These are phyloP conservation scores for Drosophila mauritiana DNA, from an alignment of 1,140 invertebrate genomes.

Conservation along the genomic window DNA sequence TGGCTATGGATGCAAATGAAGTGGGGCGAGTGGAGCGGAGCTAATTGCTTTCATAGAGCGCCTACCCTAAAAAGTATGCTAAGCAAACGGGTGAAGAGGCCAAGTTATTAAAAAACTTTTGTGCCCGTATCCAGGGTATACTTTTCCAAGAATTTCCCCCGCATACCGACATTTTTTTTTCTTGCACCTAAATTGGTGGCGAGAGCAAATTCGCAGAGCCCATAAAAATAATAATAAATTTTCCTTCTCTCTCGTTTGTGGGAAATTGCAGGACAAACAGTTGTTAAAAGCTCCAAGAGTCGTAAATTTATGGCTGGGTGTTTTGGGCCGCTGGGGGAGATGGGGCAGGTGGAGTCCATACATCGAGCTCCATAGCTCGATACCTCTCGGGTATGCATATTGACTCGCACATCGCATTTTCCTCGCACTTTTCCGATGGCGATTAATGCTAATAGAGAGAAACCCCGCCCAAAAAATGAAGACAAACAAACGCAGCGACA, in stretches of 20 bases:
- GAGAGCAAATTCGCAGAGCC: slow-evolving; percentile 49
- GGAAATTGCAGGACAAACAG: slow-evolving; percentile 74
- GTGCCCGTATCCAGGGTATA: background rate
- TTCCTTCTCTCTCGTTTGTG: slow-evolving; percentile 28
- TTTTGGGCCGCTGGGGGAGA: background rate
- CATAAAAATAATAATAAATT: slow-evolving; percentile 75
- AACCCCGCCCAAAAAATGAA: slow-evolving; percentile 56
- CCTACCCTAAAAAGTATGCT: slow-evolving; percentile 43
- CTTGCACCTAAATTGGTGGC: slow-evolving; percentile 39
- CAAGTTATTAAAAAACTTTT: slow-evolving; percentile 64
- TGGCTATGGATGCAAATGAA: slow-evolving; percentile 8
- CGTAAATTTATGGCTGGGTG: slow-evolving; percentile 51
- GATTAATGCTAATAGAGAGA: slow-evolving; percentile 74
- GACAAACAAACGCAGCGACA: slow-evolving; percentile 34
- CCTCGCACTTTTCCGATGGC: slow-evolving; percentile 15
- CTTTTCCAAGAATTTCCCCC: slow-evolving; percentile 12
- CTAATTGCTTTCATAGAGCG: slow-evolving; percentile 27
- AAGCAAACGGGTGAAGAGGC: slow-evolving; percentile 17
- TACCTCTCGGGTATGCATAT: slow-evolving; percentile 31
- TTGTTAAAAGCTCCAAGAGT: slow-evolving; percentile 70
- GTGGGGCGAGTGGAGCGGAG: background rate
- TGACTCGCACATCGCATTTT: slow-evolving; percentile 39
- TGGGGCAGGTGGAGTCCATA: too few species aligned
- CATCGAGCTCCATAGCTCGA: too few species aligned
- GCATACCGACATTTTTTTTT: background rate